Evolutionary conservation across 2,113 vertebrate species (phyloP).

Genomic region (Gobio gobio): DNA sequence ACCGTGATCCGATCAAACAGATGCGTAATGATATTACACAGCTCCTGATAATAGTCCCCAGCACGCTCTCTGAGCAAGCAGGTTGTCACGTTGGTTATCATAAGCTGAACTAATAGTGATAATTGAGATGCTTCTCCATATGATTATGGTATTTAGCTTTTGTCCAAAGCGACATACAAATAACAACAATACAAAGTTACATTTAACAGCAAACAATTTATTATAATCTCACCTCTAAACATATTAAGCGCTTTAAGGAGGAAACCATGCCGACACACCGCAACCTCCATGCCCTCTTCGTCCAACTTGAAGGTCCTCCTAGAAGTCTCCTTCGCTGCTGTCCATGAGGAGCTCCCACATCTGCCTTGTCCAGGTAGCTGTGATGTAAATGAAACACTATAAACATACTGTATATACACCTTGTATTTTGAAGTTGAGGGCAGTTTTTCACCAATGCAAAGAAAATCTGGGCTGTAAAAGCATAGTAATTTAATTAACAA

Average conservation of each 20-base stretch:
- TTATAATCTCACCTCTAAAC: constrained; percentile 14
- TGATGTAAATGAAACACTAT: constrained; percentile 4
- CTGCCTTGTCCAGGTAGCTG: constrained; percentile 5
- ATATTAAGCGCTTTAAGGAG: constrained; percentile 20
- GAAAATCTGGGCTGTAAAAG: background rate
- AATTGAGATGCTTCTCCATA: constrained; percentile 13
- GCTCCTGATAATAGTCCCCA: no score
- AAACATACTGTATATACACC: background rate
- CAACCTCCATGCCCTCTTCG: constrained; percentile 10
- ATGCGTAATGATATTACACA: no score
- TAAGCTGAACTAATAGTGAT: background rate
- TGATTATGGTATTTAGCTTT: background rate
- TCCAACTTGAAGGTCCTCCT: background rate
- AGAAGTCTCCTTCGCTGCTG: constrained; percentile 6
- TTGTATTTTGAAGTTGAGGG: background rate
- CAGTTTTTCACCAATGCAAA: background rate
- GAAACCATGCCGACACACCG: constrained; percentile 16
- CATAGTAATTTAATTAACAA: background rate
- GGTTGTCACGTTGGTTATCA: background rate
- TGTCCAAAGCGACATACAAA: background rate
- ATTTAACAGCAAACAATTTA: constrained; percentile 11
- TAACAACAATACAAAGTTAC: constrained; percentile 9
- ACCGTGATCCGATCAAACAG: no score
- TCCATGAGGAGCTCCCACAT: background rate
- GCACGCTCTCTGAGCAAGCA: background rate